phyloP scores from a whole-genome alignment of 2,888 invertebrate genomes.

The Apantesis nais region DNA sequence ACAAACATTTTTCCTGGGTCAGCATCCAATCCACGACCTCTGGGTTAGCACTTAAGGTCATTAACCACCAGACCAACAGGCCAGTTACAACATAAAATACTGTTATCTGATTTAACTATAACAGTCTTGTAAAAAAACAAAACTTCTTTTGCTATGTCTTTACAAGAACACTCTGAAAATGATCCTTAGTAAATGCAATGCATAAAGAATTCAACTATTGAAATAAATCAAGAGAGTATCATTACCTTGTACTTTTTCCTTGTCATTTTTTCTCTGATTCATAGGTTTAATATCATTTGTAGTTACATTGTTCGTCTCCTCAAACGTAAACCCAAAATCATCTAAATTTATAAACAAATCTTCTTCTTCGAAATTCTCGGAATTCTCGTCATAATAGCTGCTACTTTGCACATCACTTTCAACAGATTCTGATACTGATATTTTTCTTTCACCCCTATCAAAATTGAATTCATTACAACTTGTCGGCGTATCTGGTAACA shows the following conservation, averaged over 20 bases:
- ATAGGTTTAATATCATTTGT: constrained; percentile 42
- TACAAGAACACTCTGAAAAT: neutral
- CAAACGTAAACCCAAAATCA: constrained; percentile 75
- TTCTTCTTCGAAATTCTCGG: constrained; percentile 78
- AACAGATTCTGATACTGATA: constrained; percentile 76
- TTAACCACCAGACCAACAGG: neutral
- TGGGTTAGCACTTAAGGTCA: no score
- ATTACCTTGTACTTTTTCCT: constrained; percentile 72
- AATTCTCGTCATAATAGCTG: constrained; percentile 76
- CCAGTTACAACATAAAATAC: neutral
- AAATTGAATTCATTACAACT: constrained; percentile 77
- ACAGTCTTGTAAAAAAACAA: neutral
- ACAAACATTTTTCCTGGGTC: no score
- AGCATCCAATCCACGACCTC: no score
- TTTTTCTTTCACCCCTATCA: constrained; percentile 70
- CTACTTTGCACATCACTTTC: constrained; percentile 79
- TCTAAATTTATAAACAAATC: constrained; percentile 80
- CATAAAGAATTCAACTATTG: no score
- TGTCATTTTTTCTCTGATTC: constrained; percentile 60
- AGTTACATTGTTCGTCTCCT: constrained; percentile 62
- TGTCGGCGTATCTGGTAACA: constrained; percentile 76
- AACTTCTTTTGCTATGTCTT: neutral
- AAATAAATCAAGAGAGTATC: neutral
- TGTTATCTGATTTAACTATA: neutral
- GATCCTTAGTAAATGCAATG: neutral